Evolutionary conservation across 2,113 vertebrate species (phyloP).

Genomic region (Crotalus horridus): DNA sequence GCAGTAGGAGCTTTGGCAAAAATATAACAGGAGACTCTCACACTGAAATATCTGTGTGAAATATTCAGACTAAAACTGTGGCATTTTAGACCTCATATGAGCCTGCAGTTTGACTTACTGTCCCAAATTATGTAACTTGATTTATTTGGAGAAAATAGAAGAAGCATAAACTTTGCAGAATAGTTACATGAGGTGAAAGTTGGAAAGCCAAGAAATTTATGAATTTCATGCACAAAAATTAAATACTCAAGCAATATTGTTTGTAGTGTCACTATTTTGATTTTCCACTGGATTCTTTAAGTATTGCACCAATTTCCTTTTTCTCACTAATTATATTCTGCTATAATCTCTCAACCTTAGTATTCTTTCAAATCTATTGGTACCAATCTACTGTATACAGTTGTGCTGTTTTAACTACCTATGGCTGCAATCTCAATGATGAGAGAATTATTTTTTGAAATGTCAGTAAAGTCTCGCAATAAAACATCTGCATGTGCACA

Average conservation of each 20-base stretch:
- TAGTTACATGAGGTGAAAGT: not conserved
- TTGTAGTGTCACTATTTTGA: not conserved
- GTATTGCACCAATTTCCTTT: not conserved
- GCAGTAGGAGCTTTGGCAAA: not conserved
- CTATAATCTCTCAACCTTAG: not conserved
- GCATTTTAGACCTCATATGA: not conserved
- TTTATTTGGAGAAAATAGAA: not conserved
- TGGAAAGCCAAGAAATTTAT: not conserved
- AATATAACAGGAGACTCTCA: not conserved
- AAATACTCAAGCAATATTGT: not conserved
- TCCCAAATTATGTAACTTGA: not conserved
- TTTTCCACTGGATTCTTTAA: not conserved
- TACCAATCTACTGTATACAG: not conserved
- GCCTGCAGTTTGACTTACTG: not conserved
- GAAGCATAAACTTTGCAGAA: not conserved
- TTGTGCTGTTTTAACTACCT: not conserved
- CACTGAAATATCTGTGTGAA: not conserved
- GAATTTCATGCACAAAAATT: not conserved
- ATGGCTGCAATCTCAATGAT: not conserved
- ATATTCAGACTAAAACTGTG: not conserved
- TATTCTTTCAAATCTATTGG: not conserved
- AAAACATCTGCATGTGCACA: not conserved
- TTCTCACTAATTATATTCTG: not conserved
- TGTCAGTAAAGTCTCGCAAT: not conserved
- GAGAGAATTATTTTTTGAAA: not conserved